Percentiles rank a stretch among this genome's conserved stretches.
phyloP scores from a whole-genome alignment of 1,140 invertebrate species.

The Drosophila obscura region DNA sequence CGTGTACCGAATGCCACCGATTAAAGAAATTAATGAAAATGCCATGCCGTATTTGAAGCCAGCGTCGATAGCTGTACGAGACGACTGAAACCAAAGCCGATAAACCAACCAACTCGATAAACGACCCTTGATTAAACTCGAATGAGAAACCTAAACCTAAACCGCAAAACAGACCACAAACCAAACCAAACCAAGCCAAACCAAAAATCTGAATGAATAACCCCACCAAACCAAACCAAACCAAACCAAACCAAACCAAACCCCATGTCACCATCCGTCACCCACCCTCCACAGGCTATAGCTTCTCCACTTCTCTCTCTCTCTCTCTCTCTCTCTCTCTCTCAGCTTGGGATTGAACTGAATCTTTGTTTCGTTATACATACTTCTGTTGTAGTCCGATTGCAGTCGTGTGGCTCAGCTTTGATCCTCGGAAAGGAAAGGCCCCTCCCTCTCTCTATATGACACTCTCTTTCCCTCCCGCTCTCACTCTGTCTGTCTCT shows the following conservation, averaged over 20 bases:
- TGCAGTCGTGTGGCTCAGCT: slow-evolving; percentile 4
- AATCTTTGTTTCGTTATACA: slow-evolving; percentile 34
- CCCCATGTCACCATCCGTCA: slow-evolving; percentile 10
- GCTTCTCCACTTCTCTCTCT: background rate
- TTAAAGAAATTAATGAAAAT: slow-evolving; percentile 7
- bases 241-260: slow-evolving; percentile 10
- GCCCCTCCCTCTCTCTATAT: background rate
- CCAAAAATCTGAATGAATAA: slow-evolving; percentile 15
- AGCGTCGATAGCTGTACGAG: slow-evolving; percentile 14
- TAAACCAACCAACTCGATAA: slow-evolving; percentile 36
- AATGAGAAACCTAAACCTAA: slow-evolving; percentile 39
- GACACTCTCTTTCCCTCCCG: background rate
- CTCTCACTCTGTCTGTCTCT: background rate
- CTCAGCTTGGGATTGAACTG: slow-evolving; percentile 19
- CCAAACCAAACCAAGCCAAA: slow-evolving; percentile 7
- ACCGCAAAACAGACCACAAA: too few relatives aligned
- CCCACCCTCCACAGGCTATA: slow-evolving; percentile 14
- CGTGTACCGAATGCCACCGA: slow-evolving; percentile 8
- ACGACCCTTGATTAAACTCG: slow-evolving; percentile 35
- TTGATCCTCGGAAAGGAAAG: slow-evolving; percentile 17
- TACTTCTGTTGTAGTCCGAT: slow-evolving; percentile 37
- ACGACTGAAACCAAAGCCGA: slow-evolving; percentile 18
- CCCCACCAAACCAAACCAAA: background rate
- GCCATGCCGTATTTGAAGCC: slow-evolving; percentile 10
- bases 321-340: background rate